A percentile compares a stretch with the other conserved stretches of the same genome.
phyloP scores from a whole-genome alignment of 2,888 invertebrate species.

The Ichneumoninae sp. region DNA sequence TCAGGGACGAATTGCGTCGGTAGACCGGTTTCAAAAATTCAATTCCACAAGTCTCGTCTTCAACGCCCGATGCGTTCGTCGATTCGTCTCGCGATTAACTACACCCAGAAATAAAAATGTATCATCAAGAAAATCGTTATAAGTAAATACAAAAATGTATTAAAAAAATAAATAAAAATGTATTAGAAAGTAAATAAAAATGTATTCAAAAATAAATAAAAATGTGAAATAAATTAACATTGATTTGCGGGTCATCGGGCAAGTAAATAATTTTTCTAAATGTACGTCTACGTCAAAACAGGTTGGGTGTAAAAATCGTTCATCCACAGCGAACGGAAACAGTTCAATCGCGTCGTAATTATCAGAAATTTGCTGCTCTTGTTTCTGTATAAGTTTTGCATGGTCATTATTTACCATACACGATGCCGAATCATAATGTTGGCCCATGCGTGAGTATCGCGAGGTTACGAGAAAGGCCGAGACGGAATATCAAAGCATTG shows the following conservation, averaged over 20 bases:
- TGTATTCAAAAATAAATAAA: not conserved
- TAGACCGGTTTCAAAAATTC: constrained; percentile 59
- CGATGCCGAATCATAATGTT: not conserved
- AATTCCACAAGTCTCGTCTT: constrained; percentile 1
- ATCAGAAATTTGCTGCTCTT: not conserved
- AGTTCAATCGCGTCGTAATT: not conserved
- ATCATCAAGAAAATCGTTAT: not conserved
- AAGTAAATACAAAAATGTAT: too few relatives aligned
- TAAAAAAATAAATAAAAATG: too few relatives aligned
- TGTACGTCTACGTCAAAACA: not conserved
- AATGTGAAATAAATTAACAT: not conserved
- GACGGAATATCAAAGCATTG: constrained; percentile 63
- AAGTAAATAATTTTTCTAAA: not conserved
- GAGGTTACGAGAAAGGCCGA: constrained; percentile 5
- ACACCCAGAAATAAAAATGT: not conserved
- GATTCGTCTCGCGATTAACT: constrained; percentile 1
- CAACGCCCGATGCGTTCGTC: not conserved
- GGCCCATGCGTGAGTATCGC: constrained; percentile 7
- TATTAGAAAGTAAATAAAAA: not conserved
- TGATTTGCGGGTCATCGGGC: too few relatives aligned
- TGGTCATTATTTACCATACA: not conserved
- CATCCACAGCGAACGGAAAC: not conserved
- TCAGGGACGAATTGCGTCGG: constrained; percentile 54
- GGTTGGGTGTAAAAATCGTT: not conserved
- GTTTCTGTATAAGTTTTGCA: not conserved